Evolutionary conservation across 2,888 invertebrate species (phyloP).

Genomic region (Drosophila aldrichi): DNA sequence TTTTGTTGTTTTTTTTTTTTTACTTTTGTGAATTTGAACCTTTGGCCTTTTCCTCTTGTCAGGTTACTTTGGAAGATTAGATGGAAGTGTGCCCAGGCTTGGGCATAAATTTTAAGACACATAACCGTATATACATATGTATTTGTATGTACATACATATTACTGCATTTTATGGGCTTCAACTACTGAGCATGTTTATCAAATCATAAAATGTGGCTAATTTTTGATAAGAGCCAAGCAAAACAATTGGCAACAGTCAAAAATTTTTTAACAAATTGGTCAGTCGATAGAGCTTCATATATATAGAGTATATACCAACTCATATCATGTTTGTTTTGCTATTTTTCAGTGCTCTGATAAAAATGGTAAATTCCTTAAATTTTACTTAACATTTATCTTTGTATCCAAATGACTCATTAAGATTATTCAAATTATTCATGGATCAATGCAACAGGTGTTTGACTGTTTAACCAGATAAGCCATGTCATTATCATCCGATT

Average conservation of each 20-base stretch:
- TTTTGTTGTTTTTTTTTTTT: not conserved
- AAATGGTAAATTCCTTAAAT: constrained; percentile 9
- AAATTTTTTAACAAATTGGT: constrained; percentile 25
- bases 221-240: constrained; percentile 38
- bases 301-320: not conserved
- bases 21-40: constrained; percentile 34
- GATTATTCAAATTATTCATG: constrained; percentile 7
- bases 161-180: constrained; percentile 49
- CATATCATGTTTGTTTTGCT: not conserved
- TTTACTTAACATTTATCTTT: not conserved
- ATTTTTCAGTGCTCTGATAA: not conserved
- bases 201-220: constrained; percentile 55
- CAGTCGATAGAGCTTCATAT: constrained; percentile 19
- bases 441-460: constrained; percentile 26
- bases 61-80: constrained; percentile 38
- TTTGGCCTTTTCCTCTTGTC: constrained; percentile 32
- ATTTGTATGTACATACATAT: constrained; percentile 2
- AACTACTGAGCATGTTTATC: constrained; percentile 57
- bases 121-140: constrained; percentile 2
- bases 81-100: constrained; percentile 47
- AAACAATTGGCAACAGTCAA: constrained; percentile 67
- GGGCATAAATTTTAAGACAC: constrained; percentile 48
- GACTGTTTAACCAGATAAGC: constrained; percentile 17
- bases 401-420: constrained; percentile 16
- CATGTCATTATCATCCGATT: constrained; percentile 2